phyloP scores from a whole-genome alignment of 2,888 invertebrate species.

The Agrilus mali region DNA sequence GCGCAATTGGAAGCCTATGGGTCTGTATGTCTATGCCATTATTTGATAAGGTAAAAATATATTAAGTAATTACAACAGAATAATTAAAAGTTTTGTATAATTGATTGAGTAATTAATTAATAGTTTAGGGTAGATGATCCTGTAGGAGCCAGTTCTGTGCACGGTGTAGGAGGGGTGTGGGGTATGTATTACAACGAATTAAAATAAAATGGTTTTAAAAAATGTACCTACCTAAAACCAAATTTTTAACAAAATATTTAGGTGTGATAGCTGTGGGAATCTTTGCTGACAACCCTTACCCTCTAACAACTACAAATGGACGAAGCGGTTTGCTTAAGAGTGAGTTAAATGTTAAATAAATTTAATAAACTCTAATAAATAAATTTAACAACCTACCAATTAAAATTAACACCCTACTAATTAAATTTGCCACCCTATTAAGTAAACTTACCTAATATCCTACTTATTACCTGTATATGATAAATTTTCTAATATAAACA shows the following conservation, averaged over 20 bases:
- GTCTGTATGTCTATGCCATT: constrained; percentile 60
- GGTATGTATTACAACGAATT: constrained; percentile 31
- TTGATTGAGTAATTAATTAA: not conserved
- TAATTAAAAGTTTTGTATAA: not conserved
- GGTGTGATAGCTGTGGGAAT: constrained; percentile 79
- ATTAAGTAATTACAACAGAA: too few species aligned
- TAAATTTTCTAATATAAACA: constrained; percentile 20
- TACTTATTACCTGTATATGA: too few species aligned
- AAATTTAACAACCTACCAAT: too few species aligned
- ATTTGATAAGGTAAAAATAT: constrained; percentile 46
- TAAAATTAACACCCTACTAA: too few species aligned
- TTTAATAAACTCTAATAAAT: not conserved
- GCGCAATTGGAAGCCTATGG: constrained; percentile 63
- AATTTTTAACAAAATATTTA: constrained; percentile 31
- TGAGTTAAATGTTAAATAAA: constrained; percentile 18
- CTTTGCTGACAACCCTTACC: constrained; percentile 75
- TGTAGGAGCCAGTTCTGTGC: constrained; percentile 82
- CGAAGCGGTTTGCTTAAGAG: constrained; percentile 64
- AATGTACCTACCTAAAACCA: not conserved
- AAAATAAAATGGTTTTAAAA: not conserved
- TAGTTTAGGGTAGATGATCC: constrained; percentile 73
- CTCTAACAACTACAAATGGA: constrained; percentile 68
- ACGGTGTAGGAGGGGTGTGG: constrained; percentile 68
- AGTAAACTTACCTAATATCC: too few species aligned
- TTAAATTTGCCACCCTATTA: too few species aligned